A percentile compares a stretch with the other conserved stretches of the same genome.
Evolutionary conservation across 2,888 invertebrate genomes (phyloP).

Genomic region (Xestoiulus laeticollis): DNA sequence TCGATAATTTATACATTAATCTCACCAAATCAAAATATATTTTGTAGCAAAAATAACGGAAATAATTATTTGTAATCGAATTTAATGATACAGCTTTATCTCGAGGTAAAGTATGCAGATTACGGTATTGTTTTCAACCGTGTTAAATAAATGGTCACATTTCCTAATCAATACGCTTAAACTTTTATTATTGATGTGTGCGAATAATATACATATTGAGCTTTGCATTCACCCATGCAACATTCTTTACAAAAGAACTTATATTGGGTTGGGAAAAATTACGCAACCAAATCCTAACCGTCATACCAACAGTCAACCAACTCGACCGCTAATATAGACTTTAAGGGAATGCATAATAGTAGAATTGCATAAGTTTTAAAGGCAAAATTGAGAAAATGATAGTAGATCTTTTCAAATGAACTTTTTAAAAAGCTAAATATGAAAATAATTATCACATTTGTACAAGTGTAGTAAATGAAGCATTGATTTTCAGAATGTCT

Average conservation of each 20-base stretch:
- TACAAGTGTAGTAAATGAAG: too few relatives aligned
- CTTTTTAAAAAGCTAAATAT: background rate
- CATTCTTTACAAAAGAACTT: constrained; percentile 15
- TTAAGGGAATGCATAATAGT: background rate
- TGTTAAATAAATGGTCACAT: too few relatives aligned
- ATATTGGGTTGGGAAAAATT: background rate
- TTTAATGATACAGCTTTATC: too few relatives aligned
- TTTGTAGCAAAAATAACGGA: too few relatives aligned
- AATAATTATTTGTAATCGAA: too few relatives aligned
- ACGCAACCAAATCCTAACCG: background rate
- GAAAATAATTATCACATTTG: too few relatives aligned
- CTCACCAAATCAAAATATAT: too few relatives aligned
- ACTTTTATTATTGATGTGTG: background rate
- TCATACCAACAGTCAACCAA: background rate
- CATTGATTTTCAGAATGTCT: too few relatives aligned
- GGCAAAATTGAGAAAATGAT: background rate
- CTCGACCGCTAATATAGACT: background rate
- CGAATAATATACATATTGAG: constrained; percentile 19
- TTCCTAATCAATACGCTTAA: background rate
- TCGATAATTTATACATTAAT: too few relatives aligned
- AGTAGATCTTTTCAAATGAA: background rate
- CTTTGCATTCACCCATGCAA: background rate
- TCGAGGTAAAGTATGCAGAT: too few relatives aligned
- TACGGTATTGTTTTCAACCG: too few relatives aligned
- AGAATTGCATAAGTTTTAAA: background rate